phyloP scores from a whole-genome alignment of 2,888 invertebrate genomes.

The Caenorhabditis panamensis region DNA sequence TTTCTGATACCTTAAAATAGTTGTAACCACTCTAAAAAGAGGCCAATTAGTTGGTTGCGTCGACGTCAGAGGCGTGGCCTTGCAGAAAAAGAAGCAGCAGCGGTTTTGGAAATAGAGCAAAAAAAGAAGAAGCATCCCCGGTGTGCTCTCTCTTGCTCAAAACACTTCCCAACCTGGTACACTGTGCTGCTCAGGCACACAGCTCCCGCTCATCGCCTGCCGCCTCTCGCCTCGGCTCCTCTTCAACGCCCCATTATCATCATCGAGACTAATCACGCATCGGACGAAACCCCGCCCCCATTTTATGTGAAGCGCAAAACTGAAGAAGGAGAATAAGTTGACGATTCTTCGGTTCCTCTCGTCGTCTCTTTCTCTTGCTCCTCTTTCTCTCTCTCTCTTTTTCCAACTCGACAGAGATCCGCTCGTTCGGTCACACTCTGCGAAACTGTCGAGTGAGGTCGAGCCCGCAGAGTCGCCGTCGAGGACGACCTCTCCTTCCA shows the following conservation, averaged over 20 bases:
- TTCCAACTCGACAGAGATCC: neutral
- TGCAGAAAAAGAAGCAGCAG: too few species aligned
- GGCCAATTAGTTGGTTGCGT: neutral
- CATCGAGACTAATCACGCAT: constrained; percentile 47
- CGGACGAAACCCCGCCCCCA: constrained; percentile 39
- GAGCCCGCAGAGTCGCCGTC: neutral
- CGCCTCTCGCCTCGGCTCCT: constrained; percentile 20
- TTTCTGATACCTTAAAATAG: too few species aligned
- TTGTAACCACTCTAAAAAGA: neutral
- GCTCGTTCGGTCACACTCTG: constrained; percentile 2
- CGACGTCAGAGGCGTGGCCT: constrained; percentile 6
- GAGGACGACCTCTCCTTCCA: constrained; percentile 2
- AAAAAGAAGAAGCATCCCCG: neutral
- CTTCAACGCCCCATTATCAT: constrained; percentile 53
- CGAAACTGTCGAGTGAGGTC: constrained; percentile 27
- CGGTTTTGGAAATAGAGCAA: neutral
- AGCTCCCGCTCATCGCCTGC: constrained; percentile 31
- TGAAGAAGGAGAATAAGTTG: constrained; percentile 10
- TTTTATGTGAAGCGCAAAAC: constrained; percentile 45
- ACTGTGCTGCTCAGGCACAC: constrained; percentile 21
- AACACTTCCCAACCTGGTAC: constrained; percentile 35
- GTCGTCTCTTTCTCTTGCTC: neutral
- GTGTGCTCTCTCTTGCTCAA: constrained; percentile 11
- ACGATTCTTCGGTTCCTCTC: constrained; percentile 4
- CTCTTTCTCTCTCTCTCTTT: neutral